Evolutionary conservation across 2,888 invertebrate species (phyloP).

Genomic region (Neoitamus cyanurus): DNA sequence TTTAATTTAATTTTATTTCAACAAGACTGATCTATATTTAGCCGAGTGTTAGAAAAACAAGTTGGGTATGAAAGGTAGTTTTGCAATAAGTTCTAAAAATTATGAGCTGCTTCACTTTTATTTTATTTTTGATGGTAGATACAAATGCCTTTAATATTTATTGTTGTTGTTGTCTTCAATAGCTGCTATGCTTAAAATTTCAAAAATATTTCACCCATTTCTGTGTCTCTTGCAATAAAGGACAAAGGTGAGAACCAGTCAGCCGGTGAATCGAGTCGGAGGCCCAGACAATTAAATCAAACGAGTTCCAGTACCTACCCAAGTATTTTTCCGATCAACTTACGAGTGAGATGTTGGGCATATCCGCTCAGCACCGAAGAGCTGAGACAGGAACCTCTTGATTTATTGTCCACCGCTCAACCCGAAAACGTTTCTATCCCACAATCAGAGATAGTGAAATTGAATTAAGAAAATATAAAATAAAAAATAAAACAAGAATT

Average conservation of each 20-base stretch:
- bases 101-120: too few species aligned
- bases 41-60: too few species aligned
- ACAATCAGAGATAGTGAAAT: background rate
- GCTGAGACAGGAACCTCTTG: background rate
- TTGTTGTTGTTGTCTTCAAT: too few species aligned
- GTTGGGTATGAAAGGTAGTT: too few species aligned
- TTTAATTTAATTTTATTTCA: too few species aligned
- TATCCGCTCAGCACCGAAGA: background rate
- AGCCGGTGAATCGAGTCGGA: background rate
- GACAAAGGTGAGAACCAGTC: background rate
- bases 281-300: background rate
- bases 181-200: too few species aligned
- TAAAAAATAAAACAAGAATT: background rate
- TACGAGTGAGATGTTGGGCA: background rate
- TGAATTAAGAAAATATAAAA: background rate
- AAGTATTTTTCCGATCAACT: background rate
- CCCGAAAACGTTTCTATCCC: background rate
- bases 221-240: background rate
- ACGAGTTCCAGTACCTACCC: background rate
- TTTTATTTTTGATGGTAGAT: too few species aligned
- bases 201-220: background rate
- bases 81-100: too few species aligned
- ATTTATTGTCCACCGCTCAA: background rate
- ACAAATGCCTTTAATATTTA: too few species aligned
- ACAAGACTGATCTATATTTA: too few species aligned